These are phyloP conservation scores for Stegana nigrithorax DNA, from an alignment of 2,888 invertebrate genomes.

Conservation along the genomic window DNA sequence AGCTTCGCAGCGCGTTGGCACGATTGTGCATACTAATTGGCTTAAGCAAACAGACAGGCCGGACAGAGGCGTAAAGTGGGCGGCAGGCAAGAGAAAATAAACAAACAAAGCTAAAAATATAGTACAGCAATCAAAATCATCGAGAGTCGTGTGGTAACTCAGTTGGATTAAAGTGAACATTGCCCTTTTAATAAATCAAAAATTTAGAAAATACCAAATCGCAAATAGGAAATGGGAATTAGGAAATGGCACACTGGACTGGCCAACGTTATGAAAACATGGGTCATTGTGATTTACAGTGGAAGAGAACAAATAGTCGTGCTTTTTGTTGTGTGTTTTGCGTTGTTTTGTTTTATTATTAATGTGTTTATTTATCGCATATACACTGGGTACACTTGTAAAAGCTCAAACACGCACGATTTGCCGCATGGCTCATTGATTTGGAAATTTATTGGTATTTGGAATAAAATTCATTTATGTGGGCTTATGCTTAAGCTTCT, in stretches of 20 bases:
- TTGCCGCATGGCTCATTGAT: background rate
- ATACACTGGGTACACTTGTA: background rate
- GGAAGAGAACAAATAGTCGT: background rate
- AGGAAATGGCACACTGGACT: too few relatives aligned
- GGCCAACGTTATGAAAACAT: too few relatives aligned
- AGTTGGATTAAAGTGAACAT: too few relatives aligned
- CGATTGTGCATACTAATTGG: conserved; percentile 37
- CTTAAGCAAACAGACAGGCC: conserved; percentile 34
- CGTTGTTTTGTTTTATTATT: background rate
- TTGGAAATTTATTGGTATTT: conserved; percentile 5
- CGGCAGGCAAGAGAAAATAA: background rate
- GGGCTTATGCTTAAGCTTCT: too few relatives aligned
- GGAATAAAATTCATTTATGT: too few relatives aligned
- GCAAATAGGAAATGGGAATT: too few relatives aligned
- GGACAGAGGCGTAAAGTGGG: background rate
- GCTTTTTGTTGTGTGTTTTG: background rate
- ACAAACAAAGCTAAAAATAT: conserved; percentile 5
- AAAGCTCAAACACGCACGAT: too few relatives aligned
- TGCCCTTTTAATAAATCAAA: conserved; percentile 4
- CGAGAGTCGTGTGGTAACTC: too few relatives aligned
- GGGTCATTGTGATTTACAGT: too few relatives aligned
- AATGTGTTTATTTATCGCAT: background rate
- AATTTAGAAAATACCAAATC: background rate
- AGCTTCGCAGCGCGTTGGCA: background rate
- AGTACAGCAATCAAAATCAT: background rate